Percentiles rank a stretch among this genome's conserved stretches.
phyloP scores from a whole-genome alignment of 1,140 invertebrate species.

The Anoplolepis gracilipes region DNA sequence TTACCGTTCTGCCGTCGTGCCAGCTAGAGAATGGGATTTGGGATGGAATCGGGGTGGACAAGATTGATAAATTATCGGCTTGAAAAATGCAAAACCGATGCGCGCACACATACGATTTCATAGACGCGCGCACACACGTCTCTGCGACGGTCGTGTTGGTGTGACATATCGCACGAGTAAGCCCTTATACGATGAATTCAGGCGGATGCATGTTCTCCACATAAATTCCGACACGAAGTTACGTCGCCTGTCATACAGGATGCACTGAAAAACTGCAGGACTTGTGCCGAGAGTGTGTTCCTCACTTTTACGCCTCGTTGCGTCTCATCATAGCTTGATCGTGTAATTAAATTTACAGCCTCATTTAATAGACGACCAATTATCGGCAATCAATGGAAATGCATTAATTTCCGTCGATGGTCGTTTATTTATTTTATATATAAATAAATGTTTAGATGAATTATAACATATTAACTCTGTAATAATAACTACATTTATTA shows the following conservation, averaged over 20 bases:
- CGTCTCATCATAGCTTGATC: constrained; percentile 25
- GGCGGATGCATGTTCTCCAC: constrained; percentile 76
- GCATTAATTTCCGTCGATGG: constrained; percentile 4
- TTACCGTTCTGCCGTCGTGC: constrained; percentile 20
- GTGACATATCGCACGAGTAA: constrained; percentile 53
- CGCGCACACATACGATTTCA: constrained; percentile 56
- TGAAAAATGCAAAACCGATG: constrained; percentile 84
- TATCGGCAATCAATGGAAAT: constrained; percentile 1
- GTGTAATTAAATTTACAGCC: constrained; percentile 59
- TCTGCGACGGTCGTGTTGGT: constrained; percentile 14
- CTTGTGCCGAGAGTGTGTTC: constrained; percentile 64
- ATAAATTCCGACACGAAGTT: constrained; percentile 78
- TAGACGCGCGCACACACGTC: background rate
- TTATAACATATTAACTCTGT: background rate
- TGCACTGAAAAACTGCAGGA: constrained; percentile 68
- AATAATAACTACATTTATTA: constrained; percentile 48
- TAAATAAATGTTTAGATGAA: constrained; percentile 24
- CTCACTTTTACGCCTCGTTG: constrained; percentile 73
- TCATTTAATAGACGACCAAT: constrained; percentile 26
- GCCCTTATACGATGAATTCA: constrained; percentile 73
- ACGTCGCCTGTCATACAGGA: constrained; percentile 76
- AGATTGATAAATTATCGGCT: constrained; percentile 84
- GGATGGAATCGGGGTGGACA: constrained; percentile 68
- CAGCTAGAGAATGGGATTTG: constrained; percentile 66
- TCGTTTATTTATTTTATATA: constrained; percentile 19